phyloP scores from a whole-genome alignment of 2,888 invertebrate species.

The Brachyopa scutellaris region DNA sequence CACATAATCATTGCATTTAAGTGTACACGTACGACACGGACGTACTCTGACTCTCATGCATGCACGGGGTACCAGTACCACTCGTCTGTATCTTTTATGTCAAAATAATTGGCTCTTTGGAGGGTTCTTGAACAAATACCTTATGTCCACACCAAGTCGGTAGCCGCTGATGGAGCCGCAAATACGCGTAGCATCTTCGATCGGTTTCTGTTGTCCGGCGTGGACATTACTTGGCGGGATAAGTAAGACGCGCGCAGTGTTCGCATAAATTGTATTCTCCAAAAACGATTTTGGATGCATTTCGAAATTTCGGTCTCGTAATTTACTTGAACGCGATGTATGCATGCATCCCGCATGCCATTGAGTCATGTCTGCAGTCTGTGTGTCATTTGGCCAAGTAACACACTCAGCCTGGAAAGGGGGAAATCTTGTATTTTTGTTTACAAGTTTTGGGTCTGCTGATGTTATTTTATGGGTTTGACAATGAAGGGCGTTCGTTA shows the following conservation, averaged over 20 bases:
- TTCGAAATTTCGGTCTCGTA: slow-evolving; percentile 56
- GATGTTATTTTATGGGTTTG: slow-evolving; percentile 15
- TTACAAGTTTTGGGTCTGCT: slow-evolving; percentile 13
- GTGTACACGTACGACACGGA: slow-evolving; percentile 61
- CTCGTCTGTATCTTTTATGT: slow-evolving; percentile 65
- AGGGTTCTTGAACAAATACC: slow-evolving; percentile 62
- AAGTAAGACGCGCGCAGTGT: slow-evolving; percentile 8
- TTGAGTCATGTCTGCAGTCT: slow-evolving; percentile 17
- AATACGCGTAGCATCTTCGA: slow-evolving; percentile 44
- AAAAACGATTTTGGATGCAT: slow-evolving; percentile 32
- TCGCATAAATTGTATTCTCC: slow-evolving; percentile 54
- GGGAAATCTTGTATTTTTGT: slow-evolving; percentile 29
- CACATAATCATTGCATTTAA: slow-evolving; percentile 70
- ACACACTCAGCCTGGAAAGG: not conserved
- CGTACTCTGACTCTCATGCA: slow-evolving; percentile 28
- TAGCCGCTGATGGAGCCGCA: slow-evolving; percentile 16
- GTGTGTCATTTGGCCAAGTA: not conserved
- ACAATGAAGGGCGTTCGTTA: slow-evolving; percentile 6
- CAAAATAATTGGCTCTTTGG: slow-evolving; percentile 69
- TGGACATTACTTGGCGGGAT: not conserved
- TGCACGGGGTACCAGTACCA: slow-evolving; percentile 51
- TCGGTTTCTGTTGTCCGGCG: too few relatives aligned
- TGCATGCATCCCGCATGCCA: not conserved
- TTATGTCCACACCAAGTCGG: slow-evolving; percentile 40
- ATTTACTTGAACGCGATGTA: slow-evolving; percentile 27